Evolutionary conservation across 2,888 invertebrate species (phyloP).

Genomic region (Agrochola macilenta): DNA sequence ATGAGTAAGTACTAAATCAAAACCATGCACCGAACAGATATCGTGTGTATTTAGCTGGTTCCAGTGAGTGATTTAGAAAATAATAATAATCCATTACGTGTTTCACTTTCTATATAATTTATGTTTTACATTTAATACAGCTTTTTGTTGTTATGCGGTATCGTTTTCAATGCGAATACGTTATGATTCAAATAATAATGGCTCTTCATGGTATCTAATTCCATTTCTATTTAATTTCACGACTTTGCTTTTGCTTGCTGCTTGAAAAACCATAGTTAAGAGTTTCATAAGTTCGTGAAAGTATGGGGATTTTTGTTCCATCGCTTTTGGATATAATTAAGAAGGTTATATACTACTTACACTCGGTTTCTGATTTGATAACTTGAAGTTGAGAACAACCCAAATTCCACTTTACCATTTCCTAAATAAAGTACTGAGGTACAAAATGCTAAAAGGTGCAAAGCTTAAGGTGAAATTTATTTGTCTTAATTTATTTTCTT

Average conservation of each 20-base stretch:
- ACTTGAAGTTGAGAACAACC: too few species aligned
- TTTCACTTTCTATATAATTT: constrained; percentile 54
- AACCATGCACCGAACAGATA: constrained; percentile 39
- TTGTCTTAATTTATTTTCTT: too few species aligned
- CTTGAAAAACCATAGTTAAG: not conserved
- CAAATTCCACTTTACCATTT: too few species aligned
- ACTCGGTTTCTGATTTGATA: too few species aligned
- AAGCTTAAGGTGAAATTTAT: too few species aligned
- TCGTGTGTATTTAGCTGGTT: constrained; percentile 51
- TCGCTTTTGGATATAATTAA: too few species aligned
- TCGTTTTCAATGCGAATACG: constrained; percentile 31
- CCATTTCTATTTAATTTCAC: constrained; percentile 22
- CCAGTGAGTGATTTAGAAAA: constrained; percentile 56
- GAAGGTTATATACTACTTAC: too few species aligned
- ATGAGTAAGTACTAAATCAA: constrained; percentile 17
- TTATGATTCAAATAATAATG: constrained; percentile 22
- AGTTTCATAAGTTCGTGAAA: not conserved
- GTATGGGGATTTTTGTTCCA: not conserved
- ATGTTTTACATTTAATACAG: constrained; percentile 40
- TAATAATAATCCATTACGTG: constrained; percentile 37
- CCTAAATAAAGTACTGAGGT: too few species aligned
- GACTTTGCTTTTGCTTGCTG: constrained; percentile 3
- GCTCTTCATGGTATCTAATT: not conserved
- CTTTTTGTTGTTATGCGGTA: constrained; percentile 30
- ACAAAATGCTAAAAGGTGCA: too few species aligned